Conservation (phyloP, 2,888 invertebrate genomes). For the Tupiocoris notatus region DNA sequence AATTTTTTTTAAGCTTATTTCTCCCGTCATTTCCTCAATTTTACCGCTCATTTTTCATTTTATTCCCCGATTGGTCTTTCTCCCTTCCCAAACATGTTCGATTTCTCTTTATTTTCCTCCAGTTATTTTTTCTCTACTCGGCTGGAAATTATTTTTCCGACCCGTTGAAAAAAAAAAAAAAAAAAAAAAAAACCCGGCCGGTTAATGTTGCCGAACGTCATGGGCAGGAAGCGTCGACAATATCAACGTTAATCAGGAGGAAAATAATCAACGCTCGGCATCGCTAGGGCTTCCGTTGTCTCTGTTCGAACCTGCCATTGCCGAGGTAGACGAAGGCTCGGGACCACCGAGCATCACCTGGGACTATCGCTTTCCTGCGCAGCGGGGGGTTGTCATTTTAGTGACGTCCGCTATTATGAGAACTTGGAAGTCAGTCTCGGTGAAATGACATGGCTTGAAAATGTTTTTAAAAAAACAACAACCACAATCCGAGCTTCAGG, state of each 20-base stretch:
- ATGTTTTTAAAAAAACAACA: background rate
- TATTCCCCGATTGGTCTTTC: too few species aligned
- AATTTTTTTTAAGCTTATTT: too few species aligned
- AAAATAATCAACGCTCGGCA: background rate
- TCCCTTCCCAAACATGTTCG: too few species aligned
- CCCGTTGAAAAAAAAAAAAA: too few species aligned
- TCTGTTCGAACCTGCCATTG: background rate
- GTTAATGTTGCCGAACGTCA: too few species aligned
- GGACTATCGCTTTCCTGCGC: slow-evolving; percentile 27
- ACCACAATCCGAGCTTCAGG: slow-evolving; percentile 2
- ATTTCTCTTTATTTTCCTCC: too few species aligned
- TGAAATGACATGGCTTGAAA: slow-evolving; percentile 21
- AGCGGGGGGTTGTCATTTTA: slow-evolving; percentile 33
- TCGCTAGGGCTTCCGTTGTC: background rate
- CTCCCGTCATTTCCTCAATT: too few species aligned
- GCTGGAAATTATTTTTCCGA: too few species aligned
- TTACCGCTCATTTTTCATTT: too few species aligned
- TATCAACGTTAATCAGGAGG: background rate
- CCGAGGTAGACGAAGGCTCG: background rate
- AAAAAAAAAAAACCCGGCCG: too few species aligned
- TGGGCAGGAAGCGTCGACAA: background rate
- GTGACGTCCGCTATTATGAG: slow-evolving; percentile 29
- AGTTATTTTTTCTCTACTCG: too few species aligned
- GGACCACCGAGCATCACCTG: slow-evolving; percentile 15
- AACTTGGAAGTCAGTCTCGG: background rate